Evolutionary conservation across 2,888 invertebrate genomes (phyloP).

Genomic region (Anthophora plumipes): DNA sequence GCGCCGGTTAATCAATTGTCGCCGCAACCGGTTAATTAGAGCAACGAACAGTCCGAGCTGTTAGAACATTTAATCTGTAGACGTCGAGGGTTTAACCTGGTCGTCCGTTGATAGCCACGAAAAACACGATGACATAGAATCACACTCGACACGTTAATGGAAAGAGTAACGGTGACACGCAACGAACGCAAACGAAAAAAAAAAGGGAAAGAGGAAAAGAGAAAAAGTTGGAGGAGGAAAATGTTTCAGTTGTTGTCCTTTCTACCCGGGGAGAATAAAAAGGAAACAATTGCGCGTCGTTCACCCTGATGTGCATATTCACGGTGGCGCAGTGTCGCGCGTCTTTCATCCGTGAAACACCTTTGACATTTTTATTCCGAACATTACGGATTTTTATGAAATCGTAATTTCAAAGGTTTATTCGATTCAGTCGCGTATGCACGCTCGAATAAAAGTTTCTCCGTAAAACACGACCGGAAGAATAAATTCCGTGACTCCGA

Average conservation of each 20-base stretch:
- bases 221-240: too few relatives aligned
- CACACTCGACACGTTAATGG: conserved; percentile 37
- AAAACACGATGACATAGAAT: conserved; percentile 40
- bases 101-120: not conserved
- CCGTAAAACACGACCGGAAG: conserved; percentile 21
- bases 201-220: not conserved
- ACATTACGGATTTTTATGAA: conserved; percentile 56
- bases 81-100: not conserved
- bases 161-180: conserved; percentile 28
- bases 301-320: conserved; percentile 22
- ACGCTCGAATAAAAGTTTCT: conserved; percentile 26
- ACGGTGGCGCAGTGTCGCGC: conserved; percentile 11
- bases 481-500: conserved; percentile 28
- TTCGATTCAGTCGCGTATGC: conserved; percentile 33
- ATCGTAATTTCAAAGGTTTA: conserved; percentile 51
- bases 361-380: conserved; percentile 51
- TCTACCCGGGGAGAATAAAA: conserved; percentile 30
- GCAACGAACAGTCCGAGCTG: not conserved
- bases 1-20: too few relatives aligned
- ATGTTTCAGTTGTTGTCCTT: conserved; percentile 35
- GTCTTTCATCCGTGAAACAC: conserved; percentile 54
- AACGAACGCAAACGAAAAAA: not conserved
- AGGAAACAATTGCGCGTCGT: conserved; percentile 22
- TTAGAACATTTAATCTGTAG: not conserved
- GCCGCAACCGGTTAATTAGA: conserved; percentile 28